Evolutionary conservation across 1,140 invertebrate genomes (phyloP).

Genomic region (Reticulitermes speratus): DNA sequence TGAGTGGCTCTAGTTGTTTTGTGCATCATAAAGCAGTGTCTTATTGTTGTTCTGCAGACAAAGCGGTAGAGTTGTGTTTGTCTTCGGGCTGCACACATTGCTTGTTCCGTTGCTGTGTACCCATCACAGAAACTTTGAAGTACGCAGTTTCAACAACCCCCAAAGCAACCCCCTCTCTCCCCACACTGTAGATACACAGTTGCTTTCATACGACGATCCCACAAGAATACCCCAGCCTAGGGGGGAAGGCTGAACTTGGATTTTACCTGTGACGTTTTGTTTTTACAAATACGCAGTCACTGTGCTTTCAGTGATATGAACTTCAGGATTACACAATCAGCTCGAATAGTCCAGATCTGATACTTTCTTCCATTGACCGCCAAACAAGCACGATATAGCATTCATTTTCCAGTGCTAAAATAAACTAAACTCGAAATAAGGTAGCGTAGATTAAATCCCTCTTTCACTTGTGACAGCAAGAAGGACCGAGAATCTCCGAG

Average conservation of each 20-base stretch:
- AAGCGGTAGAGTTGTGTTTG: not conserved
- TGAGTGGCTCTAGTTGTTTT: no score
- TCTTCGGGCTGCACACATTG: not conserved
- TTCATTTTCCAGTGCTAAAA: no score
- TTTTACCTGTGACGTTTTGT: not conserved
- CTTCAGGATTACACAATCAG: no score
- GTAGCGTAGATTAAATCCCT: no score
- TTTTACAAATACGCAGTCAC: not conserved
- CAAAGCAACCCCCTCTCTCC: not conserved
- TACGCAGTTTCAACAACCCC: not conserved
- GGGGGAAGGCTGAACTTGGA: not conserved
- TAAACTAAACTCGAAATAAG: no score
- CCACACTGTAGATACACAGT: not conserved
- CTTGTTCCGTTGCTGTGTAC: not conserved
- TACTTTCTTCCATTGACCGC: no score
- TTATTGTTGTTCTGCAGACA: not conserved
- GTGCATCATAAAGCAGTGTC: not conserved
- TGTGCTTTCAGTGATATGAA: no score
- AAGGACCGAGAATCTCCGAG: no score
- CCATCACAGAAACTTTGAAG: conserved; percentile 6
- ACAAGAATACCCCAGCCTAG: not conserved
- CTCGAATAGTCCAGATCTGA: no score
- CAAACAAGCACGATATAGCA: no score
- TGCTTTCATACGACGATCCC: not conserved
- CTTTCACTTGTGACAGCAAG: no score